phyloP scores from a whole-genome alignment of 2,113 vertebrate genomes.

The Epinephelus cyanopodus region DNA sequence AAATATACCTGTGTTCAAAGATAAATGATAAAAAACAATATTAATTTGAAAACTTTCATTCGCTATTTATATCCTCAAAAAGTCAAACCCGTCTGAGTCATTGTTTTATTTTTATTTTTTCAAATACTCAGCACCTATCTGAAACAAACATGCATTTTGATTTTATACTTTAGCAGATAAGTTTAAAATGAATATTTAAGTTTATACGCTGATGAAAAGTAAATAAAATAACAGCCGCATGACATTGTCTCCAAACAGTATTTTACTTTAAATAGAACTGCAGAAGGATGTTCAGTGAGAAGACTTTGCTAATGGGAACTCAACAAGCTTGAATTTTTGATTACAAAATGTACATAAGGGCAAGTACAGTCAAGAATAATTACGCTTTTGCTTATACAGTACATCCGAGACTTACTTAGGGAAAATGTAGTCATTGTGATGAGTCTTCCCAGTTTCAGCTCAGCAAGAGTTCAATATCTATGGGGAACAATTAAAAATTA shows the following conservation, averaged over 20 bases:
- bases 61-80: no score
- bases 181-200: not conserved
- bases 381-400: not conserved
- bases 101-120: no score
- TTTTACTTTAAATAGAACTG: not conserved
- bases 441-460: conserved; percentile 4
- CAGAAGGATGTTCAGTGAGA: not conserved
- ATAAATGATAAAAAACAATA: no score
- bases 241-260: not conserved
- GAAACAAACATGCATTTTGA: no score
- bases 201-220: not conserved
- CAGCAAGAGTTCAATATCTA: not conserved
- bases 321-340: not conserved
- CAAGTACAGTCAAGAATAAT: not conserved
- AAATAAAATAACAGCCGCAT: not conserved
- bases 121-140: no score
- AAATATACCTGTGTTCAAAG: no score
- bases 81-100: no score
- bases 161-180: not conserved
- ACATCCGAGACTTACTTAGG: not conserved
- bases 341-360: not conserved
- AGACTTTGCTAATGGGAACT: not conserved
- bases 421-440: not conserved
- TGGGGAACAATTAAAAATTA: conserved; percentile 8
- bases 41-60: no score